A percentile compares a stretch with the other conserved stretches of the same genome.
phyloP scores from a whole-genome alignment of 2,888 invertebrate species.

The Oxystoma pomonae region DNA sequence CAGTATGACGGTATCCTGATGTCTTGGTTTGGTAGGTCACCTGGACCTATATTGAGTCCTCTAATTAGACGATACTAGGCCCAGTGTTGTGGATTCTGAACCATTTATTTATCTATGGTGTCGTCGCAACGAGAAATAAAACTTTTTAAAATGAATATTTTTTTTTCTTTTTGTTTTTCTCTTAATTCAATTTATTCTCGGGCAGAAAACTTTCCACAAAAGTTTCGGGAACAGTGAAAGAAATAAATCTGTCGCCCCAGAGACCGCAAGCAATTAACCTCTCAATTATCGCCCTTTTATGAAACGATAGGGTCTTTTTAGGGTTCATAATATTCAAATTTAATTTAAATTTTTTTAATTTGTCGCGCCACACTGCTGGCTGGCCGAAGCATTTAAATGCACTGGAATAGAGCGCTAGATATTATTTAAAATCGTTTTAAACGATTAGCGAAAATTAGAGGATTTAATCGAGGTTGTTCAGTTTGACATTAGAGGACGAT shows the following conservation, averaged over 20 bases:
- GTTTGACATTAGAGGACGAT: too few species aligned
- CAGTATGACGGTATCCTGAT: too few species aligned
- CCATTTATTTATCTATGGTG: too few species aligned
- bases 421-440: too few species aligned
- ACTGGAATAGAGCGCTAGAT: too few species aligned
- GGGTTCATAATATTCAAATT: not conserved
- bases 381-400: not conserved
- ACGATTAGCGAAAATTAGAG: too few species aligned
- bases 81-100: too few species aligned
- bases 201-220: not conserved
- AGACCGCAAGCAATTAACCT: not conserved
- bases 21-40: too few species aligned
- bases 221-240: not conserved
- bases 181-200: not conserved
- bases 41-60: too few species aligned
- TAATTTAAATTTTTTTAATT: not conserved
- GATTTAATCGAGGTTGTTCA: too few species aligned
- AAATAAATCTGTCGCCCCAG: not conserved
- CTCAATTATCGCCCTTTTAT: not conserved
- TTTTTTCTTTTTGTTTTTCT: not conserved
- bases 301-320: not conserved
- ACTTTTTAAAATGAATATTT: not conserved
- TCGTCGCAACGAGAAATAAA: not conserved
- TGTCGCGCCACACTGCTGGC: not conserved
- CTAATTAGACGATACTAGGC: too few species aligned